Conservation (phyloP, 2,113 vertebrate genomes). For the Pteropus alecto region DNA sequence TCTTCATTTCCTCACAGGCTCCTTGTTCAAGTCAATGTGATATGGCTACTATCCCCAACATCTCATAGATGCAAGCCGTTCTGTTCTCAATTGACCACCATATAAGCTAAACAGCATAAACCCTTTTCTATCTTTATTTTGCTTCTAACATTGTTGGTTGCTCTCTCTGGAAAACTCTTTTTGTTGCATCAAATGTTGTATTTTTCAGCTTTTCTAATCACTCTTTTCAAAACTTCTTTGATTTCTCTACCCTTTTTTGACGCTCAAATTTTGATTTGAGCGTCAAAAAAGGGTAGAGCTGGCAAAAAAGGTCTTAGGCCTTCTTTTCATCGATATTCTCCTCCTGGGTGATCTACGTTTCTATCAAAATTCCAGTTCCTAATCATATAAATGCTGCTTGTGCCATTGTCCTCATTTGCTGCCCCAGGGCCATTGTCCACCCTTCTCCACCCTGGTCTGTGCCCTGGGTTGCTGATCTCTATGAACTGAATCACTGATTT, state of each 20-base stretch:
- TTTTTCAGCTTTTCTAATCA: constrained; percentile 17
- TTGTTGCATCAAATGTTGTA: neutral
- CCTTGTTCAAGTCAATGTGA: neutral
- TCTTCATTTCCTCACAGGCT: neutral
- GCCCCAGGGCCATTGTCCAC: neutral
- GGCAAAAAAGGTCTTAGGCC: neutral
- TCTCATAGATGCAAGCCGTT: neutral
- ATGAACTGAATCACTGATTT: neutral
- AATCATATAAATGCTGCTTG: no score
- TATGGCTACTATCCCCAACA: neutral
- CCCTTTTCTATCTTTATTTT: neutral
- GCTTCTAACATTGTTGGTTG: neutral
- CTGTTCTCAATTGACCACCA: neutral
- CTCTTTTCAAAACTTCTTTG: neutral
- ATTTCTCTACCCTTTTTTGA: neutral
- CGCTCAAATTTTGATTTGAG: neutral
- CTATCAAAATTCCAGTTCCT: neutral
- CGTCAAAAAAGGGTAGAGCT: no score
- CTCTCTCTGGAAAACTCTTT: neutral
- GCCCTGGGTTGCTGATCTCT: neutral
- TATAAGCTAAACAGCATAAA: neutral
- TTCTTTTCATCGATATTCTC: neutral
- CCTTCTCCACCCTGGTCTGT: neutral
- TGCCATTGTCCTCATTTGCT: neutral
- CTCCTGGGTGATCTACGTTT: neutral